A percentile compares a stretch with the other conserved stretches of the same genome.
These are phyloP conservation scores for Mola mola DNA, from an alignment of 2,113 vertebrate species.

Conservation along the genomic window DNA sequence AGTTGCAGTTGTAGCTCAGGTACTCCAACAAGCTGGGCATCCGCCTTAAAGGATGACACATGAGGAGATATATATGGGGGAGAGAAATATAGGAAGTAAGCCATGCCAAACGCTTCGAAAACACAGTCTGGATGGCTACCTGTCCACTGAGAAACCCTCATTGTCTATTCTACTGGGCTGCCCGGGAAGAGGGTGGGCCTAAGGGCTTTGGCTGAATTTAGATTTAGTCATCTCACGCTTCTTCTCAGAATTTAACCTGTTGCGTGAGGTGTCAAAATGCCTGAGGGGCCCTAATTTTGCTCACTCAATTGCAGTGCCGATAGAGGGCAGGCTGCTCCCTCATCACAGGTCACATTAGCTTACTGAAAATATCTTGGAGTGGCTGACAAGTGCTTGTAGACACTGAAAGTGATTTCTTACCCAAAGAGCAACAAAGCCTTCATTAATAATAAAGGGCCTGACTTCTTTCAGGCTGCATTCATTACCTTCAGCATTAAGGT, in stretches of 20 bases:
- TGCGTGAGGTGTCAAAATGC: slow-evolving; percentile 8
- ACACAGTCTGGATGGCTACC: background rate
- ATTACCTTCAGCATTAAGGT: too few species aligned
- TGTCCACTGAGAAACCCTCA: background rate
- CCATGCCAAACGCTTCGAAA: background rate
- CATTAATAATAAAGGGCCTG: slow-evolving; percentile 3
- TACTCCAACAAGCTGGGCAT: slow-evolving; percentile 98
- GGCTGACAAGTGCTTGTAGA: slow-evolving; percentile 22
- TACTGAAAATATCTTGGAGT: slow-evolving; percentile 7
- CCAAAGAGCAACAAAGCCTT: background rate
- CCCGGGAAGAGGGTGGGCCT: background rate
- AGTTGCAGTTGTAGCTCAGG: slow-evolving; percentile 98
- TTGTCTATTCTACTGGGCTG: background rate
- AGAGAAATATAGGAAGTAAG: background rate
- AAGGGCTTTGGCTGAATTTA: slow-evolving; percentile 7
- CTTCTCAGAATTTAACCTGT: background rate
- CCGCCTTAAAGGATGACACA: slow-evolving; percentile 84
- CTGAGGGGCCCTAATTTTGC: too few species aligned
- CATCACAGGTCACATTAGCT: slow-evolving; percentile 34
- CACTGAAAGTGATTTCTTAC: slow-evolving; percentile 5
- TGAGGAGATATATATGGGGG: background rate
- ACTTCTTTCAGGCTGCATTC: slow-evolving; percentile 1
- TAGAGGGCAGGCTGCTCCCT: slow-evolving; percentile 29
- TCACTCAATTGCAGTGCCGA: background rate
- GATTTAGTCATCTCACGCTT: slow-evolving; percentile 3